Evolutionary conservation across 2,113 vertebrate species (phyloP).

Genomic region (Ammodytes marinus): DNA sequence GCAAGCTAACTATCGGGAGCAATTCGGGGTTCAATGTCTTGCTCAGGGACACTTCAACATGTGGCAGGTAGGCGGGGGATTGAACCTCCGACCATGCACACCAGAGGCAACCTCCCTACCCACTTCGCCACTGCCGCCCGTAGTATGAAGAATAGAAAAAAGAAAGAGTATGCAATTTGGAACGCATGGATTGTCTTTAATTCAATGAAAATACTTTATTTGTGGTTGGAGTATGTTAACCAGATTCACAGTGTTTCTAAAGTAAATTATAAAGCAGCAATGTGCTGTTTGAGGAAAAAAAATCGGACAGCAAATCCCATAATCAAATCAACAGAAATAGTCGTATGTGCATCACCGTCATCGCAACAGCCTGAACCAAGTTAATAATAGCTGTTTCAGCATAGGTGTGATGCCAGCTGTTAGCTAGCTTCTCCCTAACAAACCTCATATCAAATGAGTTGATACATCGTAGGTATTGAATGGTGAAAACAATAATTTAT

Average conservation of each 20-base stretch:
- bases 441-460: neutral
- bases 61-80: too few relatives aligned
- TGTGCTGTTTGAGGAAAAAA: slow-evolving; percentile 29
- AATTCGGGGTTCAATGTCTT: too few relatives aligned
- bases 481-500: slow-evolving; percentile 7
- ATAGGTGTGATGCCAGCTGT: neutral
- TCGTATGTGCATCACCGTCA: neutral
- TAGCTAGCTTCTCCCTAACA: neutral
- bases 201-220: slow-evolving; percentile 44
- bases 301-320: slow-evolving; percentile 12
- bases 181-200: slow-evolving; percentile 18
- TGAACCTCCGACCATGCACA: too few relatives aligned
- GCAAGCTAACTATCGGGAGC: too few relatives aligned
- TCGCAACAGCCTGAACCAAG: neutral
- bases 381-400: slow-evolving; percentile 14
- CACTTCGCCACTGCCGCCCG: too few relatives aligned
- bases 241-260: slow-evolving; percentile 40
- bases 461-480: neutral
- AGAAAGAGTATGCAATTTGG: too few relatives aligned
- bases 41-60: too few relatives aligned
- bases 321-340: slow-evolving; percentile 55
- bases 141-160: too few relatives aligned
- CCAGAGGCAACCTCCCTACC: too few relatives aligned
- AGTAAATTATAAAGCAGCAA: slow-evolving; percentile 46
- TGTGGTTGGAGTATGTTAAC: slow-evolving; percentile 26